Base-by-base conservation (phyloP, 1,140 invertebrate genomes). In the Archivesica marissinica region DNA sequence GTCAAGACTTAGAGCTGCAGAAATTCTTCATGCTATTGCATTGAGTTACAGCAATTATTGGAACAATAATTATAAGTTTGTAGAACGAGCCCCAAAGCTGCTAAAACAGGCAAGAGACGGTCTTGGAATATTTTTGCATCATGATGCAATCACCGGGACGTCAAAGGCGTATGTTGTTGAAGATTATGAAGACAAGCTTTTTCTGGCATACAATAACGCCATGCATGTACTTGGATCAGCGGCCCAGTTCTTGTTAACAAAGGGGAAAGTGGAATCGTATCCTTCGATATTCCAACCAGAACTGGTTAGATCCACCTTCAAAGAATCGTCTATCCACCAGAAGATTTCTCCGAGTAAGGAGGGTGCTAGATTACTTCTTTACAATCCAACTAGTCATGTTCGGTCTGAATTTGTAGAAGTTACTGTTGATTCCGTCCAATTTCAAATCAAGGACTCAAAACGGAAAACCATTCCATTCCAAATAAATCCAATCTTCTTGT, bases 141-240 rank as follows among this genome's bases (percentile, higher is more conserved):
- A 99, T 94, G 99, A 99, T 94, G 99, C 97, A 30, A 96, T 99
- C 75, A 98, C 98, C 20, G 99, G 99, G 59, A 99, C 99, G 1
- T 96, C 97, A 0, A 97, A 97, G 91, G 96, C 98, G 89, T 96
- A 97, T 90, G 99, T 99, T 30, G 96, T 99, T 0, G 93, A 96
- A 25, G 99, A 99, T 94, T 99, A 99, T 94, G 98, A 97, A 39
- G 95, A 96, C 77, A 98, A 96, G 95, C 96, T 89, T 94, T 94
- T 94, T 44, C 35, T 35, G 28, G 86, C 89, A 30, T 91, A 87
- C 61, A 88, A 89, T 66, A 78, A 75, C 17, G 86, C 90, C 15
- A 88, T 90, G 35, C 83, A 86, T 17, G 90, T 91, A 11, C 86
- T 90, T 2, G 79, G 64, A 25, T 82, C 82, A 56, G 86, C 89